phyloP scores from a whole-genome alignment of 2,113 vertebrate species.

The Anguilla rostrata region DNA sequence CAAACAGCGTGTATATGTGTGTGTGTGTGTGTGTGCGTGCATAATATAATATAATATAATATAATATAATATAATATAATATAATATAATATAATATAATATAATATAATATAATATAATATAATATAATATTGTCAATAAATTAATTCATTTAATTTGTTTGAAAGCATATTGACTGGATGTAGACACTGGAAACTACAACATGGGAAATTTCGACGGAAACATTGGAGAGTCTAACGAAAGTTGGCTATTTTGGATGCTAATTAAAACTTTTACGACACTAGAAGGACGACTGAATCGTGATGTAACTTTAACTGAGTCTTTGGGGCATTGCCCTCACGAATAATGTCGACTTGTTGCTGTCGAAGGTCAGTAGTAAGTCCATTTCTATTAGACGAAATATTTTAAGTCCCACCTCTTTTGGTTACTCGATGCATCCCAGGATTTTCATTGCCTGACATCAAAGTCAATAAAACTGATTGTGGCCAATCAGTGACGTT shows the following conservation, averaged over 20 bases:
- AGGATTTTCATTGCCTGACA: not conserved
- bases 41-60: too few relatives aligned
- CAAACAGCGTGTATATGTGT: too few relatives aligned
- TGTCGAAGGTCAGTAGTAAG: conserved; percentile 26
- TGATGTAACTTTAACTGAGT: conserved; percentile 11
- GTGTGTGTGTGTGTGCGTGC: too few relatives aligned
- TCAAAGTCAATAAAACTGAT: conserved; percentile 32
- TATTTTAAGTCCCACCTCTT: conserved; percentile 19
- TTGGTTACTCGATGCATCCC: not conserved
- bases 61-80: too few relatives aligned
- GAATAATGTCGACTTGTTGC: conserved; percentile 22
- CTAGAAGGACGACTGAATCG: not conserved
- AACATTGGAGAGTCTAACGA: too few relatives aligned
- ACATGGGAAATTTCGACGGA: too few relatives aligned
- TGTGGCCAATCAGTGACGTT: conserved; percentile 58
- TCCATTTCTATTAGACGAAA: conserved; percentile 10
- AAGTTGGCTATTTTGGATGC: not conserved
- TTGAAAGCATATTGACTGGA: too few relatives aligned
- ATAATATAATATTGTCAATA: too few relatives aligned
- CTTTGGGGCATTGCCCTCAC: conserved; percentile 12
- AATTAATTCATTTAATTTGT: too few relatives aligned
- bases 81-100: too few relatives aligned
- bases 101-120: too few relatives aligned
- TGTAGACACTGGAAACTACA: too few relatives aligned
- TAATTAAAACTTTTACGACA: not conserved